phyloP scores from a whole-genome alignment of 35 echinoderm and acorn worm genomes.

The Ophioderma brevispina region DNA sequence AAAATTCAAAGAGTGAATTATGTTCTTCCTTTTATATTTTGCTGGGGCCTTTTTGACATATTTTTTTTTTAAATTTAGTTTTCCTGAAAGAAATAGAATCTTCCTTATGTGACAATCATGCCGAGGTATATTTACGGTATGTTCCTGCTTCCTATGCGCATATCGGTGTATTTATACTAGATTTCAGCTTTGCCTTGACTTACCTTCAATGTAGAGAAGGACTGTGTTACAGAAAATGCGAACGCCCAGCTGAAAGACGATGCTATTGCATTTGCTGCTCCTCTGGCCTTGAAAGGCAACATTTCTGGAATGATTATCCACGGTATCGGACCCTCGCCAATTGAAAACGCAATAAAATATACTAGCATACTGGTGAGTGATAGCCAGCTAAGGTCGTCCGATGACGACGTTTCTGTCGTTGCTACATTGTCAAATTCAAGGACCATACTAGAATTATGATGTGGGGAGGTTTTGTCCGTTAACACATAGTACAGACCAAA shows the following conservation, averaged over 20 bases:
- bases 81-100: too few relatives aligned
- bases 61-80: too few relatives aligned
- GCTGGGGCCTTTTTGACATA: too few relatives aligned
- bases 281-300: constrained; percentile 87
- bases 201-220: constrained; percentile 72
- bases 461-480: neutral
- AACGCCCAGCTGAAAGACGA: constrained; percentile 81
- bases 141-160: too few relatives aligned
- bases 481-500: constrained; percentile 92
- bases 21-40: too few relatives aligned
- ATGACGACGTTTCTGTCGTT: neutral
- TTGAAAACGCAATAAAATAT: constrained; percentile 88
- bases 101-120: too few relatives aligned
- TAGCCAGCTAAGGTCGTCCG: constrained; percentile 46
- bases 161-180: too few relatives aligned
- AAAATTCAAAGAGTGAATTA: too few relatives aligned
- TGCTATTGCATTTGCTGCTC: constrained; percentile 75
- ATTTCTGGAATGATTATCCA: constrained; percentile 99
- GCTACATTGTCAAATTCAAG: neutral
- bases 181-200: too few relatives aligned
- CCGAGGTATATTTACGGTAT: too few relatives aligned
- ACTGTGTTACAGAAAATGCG: constrained; percentile 83
- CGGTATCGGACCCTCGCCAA: constrained; percentile 88
- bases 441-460: neutral
- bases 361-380: constrained; percentile 81